Evolutionary conservation across 1,140 invertebrate species (phyloP), one percentile per base, ranked within the genome.

Genomic region (Laupala kohalensis): DNA sequence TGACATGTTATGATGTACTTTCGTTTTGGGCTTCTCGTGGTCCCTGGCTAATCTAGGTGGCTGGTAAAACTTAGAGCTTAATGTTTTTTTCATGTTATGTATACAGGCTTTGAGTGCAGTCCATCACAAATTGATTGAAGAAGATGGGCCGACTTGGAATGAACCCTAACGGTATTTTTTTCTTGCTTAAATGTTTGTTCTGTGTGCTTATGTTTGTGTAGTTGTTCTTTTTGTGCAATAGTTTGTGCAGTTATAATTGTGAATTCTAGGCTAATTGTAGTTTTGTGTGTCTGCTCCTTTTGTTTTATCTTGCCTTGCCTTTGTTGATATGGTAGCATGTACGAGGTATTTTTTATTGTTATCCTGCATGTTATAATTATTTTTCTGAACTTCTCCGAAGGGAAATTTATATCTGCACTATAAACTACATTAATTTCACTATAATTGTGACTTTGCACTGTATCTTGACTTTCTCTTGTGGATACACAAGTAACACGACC

Each of bases 91-190:
- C 64, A 65, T 65, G 64, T 65, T 65, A 23, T 71, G 19, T 30
- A 71, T 71, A 27, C 70, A 71, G 70, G 70, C 63, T 71, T 30
- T 71, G 62, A 71, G 70, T 65, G n/a, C 70, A 13, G 70, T 71
- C 25, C 70, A 71, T 65, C 70, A 71, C 25, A 71, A 30, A 65
- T 30, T 71, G 70, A 71, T 71, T 27, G 70, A 71, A 65, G 70
- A 71, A n/a, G 70, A 62, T 62, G 26, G 24, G 15, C 23, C 27
- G 24, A 5, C 69, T 13, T 27, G 30, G 69, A 69, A 69, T 62
- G 69, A 69, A 62, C 69, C 69, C 19, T 69, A 62, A 69, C 25
- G 69, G 69, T 69, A 69, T 69, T 68, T 68, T 30, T 12, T 25
- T 30, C 37, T 2, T 53, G 37, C 37, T 13, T 53, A 53, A 2